Percentiles rank a stretch among this genome's conserved stretches.
These are phyloP conservation scores for Pseudonaja textilis DNA, from an alignment of 2,113 vertebrate species.

Conservation along the genomic window DNA sequence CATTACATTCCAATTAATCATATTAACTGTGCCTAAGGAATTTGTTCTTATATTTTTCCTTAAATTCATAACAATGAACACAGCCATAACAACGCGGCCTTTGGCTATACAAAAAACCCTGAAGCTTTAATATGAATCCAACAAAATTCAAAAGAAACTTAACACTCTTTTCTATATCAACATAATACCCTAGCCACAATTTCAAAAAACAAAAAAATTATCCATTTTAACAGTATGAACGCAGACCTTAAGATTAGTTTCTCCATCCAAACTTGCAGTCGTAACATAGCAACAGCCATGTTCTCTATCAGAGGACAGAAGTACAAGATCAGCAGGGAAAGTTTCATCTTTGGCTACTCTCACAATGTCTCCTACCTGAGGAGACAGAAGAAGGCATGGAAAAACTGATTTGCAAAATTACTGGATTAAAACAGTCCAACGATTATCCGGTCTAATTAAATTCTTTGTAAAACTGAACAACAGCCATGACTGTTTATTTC, in stretches of 20 bases:
- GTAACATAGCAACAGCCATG: constrained; percentile 96
- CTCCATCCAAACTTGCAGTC: constrained; percentile 94
- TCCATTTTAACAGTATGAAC: neutral
- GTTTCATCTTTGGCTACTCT: constrained; percentile 98
- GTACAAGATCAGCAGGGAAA: constrained; percentile 91
- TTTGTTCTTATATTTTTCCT: neutral
- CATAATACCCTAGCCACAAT: neutral
- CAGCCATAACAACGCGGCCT: neutral
- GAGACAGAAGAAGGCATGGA: neutral
- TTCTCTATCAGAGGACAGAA: constrained; percentile 89
- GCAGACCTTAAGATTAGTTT: constrained; percentile 94
- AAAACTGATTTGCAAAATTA: constrained; percentile 10
- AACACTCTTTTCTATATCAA: neutral
- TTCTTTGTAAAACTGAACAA: neutral
- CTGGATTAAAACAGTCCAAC: constrained; percentile 1
- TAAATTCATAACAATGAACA: neutral
- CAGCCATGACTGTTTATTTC: neutral
- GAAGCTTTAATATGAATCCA: neutral
- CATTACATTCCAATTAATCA: neutral
- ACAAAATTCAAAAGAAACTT: neutral
- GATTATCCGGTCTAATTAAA: neutral
- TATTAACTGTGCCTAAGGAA: neutral
- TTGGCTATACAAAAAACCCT: neutral
- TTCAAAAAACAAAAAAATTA: neutral
- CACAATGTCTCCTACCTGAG: constrained; percentile 95